phyloP scores from a whole-genome alignment of 2,113 vertebrate genomes.

The Athene cunicularia region DNA sequence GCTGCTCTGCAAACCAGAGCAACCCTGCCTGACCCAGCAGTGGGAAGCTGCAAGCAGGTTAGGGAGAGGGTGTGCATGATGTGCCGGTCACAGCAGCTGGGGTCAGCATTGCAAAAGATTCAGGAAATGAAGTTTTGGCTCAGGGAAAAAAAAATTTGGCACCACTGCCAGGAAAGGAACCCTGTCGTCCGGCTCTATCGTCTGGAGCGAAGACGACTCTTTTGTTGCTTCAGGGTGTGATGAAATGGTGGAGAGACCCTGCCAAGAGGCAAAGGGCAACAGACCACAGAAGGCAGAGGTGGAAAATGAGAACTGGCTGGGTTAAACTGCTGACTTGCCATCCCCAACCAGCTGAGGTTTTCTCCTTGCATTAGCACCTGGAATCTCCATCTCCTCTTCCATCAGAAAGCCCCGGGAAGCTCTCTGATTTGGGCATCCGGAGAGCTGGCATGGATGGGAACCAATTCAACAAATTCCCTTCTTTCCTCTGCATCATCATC shows the following conservation, averaged over 20 bases:
- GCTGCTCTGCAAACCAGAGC: not conserved
- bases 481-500: not conserved
- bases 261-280: not conserved
- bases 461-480: not conserved
- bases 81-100: not conserved
- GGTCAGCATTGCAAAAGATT: not conserved
- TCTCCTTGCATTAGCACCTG: accelerated
- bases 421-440: accelerated
- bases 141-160: not conserved
- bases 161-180: not conserved
- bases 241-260: conserved; percentile 29
- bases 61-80: not conserved
- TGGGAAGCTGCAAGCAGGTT: not conserved
- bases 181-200: not conserved
- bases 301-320: not conserved
- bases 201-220: not conserved
- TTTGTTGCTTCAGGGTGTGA: conserved; percentile 19
- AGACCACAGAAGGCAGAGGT: not conserved
- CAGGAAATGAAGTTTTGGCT: conserved; percentile 3
- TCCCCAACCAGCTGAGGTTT: not conserved
- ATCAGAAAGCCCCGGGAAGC: not conserved
- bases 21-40: not conserved
- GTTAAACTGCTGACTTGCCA: accelerated
- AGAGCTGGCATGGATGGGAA: not conserved
- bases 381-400: not conserved